Conservation (phyloP, 2,113 vertebrate species). For the Cinclus mexicanus region DNA sequence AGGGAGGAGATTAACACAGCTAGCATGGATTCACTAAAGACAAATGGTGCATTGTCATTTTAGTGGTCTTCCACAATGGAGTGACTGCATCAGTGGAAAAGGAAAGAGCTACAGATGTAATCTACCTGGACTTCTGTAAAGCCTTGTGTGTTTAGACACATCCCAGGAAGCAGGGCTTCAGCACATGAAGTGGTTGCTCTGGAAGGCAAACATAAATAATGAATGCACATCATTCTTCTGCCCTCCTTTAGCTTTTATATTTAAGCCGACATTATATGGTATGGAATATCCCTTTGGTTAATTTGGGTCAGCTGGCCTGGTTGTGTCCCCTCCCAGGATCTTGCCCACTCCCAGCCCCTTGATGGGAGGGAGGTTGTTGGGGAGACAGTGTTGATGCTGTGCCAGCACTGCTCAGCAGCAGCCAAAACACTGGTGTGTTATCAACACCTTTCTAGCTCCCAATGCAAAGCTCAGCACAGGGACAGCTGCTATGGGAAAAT, state of each 20-base stretch:
- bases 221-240: background rate
- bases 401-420: background rate
- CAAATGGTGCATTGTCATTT: background rate
- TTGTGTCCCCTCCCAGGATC: background rate
- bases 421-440: background rate
- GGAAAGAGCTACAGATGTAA: background rate
- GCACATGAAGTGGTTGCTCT: background rate
- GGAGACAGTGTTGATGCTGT: background rate
- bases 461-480: background rate
- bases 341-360: background rate
- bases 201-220: background rate
- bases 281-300: background rate
- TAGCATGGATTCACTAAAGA: background rate
- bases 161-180: background rate
- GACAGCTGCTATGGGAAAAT: background rate
- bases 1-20: background rate
- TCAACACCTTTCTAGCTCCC: background rate
- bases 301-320: background rate
- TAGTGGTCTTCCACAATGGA: background rate
- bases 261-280: background rate
- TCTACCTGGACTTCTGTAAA: background rate
- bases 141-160: background rate
- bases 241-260: background rate
- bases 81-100: background rate
- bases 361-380: background rate